phyloP scores from a whole-genome alignment of 1,140 invertebrate genomes.

The Diplogasteroides magnus region DNA sequence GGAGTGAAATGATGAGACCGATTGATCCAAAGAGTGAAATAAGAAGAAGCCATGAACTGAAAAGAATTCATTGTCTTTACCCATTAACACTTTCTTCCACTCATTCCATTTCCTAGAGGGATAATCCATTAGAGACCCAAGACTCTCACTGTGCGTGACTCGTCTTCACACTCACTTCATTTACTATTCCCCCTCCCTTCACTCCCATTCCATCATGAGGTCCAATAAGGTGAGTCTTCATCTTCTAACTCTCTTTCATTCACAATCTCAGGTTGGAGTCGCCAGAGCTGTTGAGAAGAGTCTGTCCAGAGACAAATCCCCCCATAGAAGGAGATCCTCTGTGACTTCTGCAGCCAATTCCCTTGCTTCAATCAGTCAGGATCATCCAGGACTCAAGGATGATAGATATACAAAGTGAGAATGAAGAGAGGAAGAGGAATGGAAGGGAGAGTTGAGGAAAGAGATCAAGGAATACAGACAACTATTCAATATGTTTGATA shows the following conservation, averaged over 20 bases:
- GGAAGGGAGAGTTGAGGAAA: conserved; percentile 29
- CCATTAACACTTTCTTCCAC: background rate
- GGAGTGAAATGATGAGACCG: conserved; percentile 57
- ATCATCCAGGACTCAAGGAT: no score
- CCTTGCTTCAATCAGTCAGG: no score
- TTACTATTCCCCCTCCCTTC: background rate
- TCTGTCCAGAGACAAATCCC: conserved; percentile 19
- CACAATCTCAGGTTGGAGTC: conserved; percentile 24
- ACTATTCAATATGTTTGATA: conserved; percentile 53
- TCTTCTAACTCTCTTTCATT: background rate
- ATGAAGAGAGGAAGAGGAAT: no score
- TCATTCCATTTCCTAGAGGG: no score
- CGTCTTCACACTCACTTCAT: no score
- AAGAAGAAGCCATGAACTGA: conserved; percentile 57
- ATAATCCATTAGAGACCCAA: no score
- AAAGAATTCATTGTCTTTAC: conserved; percentile 14
- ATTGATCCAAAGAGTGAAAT: conserved; percentile 57
- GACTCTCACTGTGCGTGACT: no score
- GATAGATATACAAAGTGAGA: no score
- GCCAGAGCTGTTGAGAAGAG: conserved; percentile 27
- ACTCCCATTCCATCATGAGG: background rate
- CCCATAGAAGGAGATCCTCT: conserved; percentile 6
- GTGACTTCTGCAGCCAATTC: background rate
- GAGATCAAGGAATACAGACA: conserved; percentile 45
- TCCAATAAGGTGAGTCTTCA: background rate